phyloP scores from a whole-genome alignment of 2,888 invertebrate genomes.

The Pachymerium ferrugineum region DNA sequence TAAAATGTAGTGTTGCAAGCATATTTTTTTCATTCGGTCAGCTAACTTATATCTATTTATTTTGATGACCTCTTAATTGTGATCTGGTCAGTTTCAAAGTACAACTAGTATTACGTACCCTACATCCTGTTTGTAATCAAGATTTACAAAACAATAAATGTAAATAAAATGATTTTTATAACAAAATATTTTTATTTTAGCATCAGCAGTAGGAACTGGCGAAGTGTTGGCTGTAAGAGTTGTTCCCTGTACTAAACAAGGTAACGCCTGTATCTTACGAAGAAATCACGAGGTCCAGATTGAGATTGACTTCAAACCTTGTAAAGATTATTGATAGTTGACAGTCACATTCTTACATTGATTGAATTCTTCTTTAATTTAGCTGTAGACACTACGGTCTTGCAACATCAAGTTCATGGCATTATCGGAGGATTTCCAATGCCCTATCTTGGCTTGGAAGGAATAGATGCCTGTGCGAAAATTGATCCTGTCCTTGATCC shows the following conservation, averaged over 20 bases:
- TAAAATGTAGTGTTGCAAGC: too few relatives aligned
- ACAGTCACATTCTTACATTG: not conserved
- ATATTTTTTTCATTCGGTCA: too few relatives aligned
- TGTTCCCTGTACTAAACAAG: not conserved
- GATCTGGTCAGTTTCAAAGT: too few relatives aligned
- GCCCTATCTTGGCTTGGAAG: not conserved
- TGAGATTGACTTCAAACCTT: conserved; percentile 5
- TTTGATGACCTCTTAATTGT: too few relatives aligned
- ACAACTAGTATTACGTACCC: too few relatives aligned
- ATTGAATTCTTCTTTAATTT: too few relatives aligned
- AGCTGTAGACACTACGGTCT: not conserved
- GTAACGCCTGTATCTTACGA: not conserved
- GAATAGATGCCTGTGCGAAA: not conserved
- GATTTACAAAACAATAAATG: too few relatives aligned
- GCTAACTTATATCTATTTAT: too few relatives aligned
- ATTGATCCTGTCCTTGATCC: not conserved
- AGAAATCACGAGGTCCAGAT: not conserved
- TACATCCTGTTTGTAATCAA: too few relatives aligned
- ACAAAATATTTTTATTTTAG: not conserved
- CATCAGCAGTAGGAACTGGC: not conserved
- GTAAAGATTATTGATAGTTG: not conserved
- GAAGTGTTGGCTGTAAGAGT: not conserved
- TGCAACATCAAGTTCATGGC: not conserved
- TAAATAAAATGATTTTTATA: too few relatives aligned
- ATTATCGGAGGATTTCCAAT: not conserved